Conservation (phyloP, 23 tunicate species). For the Ciona savignyi region DNA sequence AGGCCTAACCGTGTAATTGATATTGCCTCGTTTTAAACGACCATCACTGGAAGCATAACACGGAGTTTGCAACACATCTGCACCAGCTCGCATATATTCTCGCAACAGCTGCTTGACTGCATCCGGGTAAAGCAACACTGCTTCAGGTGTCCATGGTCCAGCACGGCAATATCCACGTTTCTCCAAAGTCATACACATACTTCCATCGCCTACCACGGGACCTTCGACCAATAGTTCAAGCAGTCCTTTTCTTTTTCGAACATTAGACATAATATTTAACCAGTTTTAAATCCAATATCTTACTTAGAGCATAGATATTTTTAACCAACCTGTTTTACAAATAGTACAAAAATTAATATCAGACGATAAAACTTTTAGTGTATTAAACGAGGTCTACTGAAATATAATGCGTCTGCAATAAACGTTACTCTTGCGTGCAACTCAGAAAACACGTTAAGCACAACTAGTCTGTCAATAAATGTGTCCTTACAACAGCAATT, state of each 20-base stretch:
- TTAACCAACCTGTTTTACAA: too few relatives aligned
- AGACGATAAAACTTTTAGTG: too few relatives aligned
- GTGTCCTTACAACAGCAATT: too few relatives aligned
- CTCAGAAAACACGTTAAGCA: too few relatives aligned
- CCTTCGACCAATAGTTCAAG: conserved; percentile 46
- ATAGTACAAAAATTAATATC: too few relatives aligned
- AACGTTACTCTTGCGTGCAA: too few relatives aligned
- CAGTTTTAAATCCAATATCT: too few relatives aligned
- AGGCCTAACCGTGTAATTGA: not conserved
- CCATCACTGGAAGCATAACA: conserved; percentile 59
- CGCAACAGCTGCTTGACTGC: conserved; percentile 76
- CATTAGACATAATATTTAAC: too few relatives aligned
- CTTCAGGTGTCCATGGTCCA: conserved; percentile 78
- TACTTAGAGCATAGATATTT: too few relatives aligned
- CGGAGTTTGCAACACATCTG: conserved; percentile 79
- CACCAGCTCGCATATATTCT: conserved; percentile 77
- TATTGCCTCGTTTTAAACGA: not conserved
- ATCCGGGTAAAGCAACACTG: conserved; percentile 58
- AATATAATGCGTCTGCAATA: too few relatives aligned
- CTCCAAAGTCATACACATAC: conserved; percentile 83
- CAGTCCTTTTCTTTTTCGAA: not conserved
- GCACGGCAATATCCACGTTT: conserved; percentile 74
- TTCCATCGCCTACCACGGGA: conserved; percentile 86
- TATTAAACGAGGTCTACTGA: too few relatives aligned
- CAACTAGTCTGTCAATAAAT: too few relatives aligned